Conservation (phyloP, 2,888 invertebrate genomes). For the Xanthorhoe designata region DNA sequence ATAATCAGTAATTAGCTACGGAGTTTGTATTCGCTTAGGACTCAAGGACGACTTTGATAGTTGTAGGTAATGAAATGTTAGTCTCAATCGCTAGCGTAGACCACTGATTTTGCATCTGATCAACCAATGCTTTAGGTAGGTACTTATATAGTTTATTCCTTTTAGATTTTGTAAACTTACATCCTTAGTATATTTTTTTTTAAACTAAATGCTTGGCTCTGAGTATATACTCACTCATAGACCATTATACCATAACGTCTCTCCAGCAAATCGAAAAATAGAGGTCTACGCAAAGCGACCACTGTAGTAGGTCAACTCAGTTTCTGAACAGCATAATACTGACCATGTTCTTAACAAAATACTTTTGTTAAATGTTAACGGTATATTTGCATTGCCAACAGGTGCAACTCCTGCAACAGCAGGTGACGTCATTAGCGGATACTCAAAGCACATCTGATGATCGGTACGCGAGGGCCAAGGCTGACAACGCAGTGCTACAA, state of each 20-base stretch:
- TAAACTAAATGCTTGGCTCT: too few species aligned
- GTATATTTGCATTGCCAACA: slow-evolving; percentile 67
- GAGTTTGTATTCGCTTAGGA: slow-evolving; percentile 21
- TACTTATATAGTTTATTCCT: too few species aligned
- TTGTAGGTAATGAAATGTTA: neutral
- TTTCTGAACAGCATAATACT: neutral
- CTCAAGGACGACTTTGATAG: slow-evolving; percentile 25
- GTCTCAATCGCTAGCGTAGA: neutral
- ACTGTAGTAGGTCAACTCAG: too few species aligned
- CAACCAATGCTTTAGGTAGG: too few species aligned
- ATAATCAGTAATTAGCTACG: slow-evolving; percentile 28
- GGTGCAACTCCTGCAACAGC: slow-evolving; percentile 97
- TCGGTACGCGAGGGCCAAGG: slow-evolving; percentile 94
- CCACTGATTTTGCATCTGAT: neutral
- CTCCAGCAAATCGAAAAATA: too few species aligned
- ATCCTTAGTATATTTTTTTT: too few species aligned
- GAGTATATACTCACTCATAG: too few species aligned
- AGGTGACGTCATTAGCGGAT: slow-evolving; percentile 95
- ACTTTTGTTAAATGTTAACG: neutral
- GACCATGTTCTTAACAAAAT: neutral
- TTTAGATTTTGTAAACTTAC: too few species aligned
- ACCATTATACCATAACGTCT: too few species aligned
- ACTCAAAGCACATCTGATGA: slow-evolving; percentile 95
- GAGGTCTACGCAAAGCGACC: too few species aligned
- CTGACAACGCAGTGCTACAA: slow-evolving; percentile 96